Percentiles rank a stretch among this genome's conserved stretches.
These are phyloP conservation scores for Caenorhabditis doughertyi DNA, from an alignment of 2,888 invertebrate genomes.

Conservation along the genomic window DNA sequence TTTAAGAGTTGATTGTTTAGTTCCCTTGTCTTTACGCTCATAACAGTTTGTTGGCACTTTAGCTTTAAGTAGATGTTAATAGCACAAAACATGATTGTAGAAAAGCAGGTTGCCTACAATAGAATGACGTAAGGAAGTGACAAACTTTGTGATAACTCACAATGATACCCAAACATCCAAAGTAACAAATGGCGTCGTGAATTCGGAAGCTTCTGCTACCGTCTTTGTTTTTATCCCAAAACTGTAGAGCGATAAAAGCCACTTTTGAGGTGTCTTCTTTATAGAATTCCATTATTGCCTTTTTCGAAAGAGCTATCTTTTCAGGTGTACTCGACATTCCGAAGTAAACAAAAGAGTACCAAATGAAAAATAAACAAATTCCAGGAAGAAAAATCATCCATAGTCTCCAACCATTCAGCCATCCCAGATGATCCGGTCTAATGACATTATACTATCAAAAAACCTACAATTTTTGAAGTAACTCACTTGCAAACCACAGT, in stretches of 20 bases:
- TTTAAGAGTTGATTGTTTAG: conserved; percentile 1
- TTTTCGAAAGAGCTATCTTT: neutral
- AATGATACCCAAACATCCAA: neutral
- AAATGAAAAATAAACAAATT: neutral
- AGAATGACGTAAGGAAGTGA: too few relatives aligned
- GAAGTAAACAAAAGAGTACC: conserved; percentile 9
- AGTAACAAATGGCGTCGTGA: neutral
- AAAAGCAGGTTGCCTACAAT: neutral
- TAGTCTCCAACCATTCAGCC: conserved; percentile 3
- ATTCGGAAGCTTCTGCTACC: neutral
- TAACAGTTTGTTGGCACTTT: neutral
- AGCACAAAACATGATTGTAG: conserved; percentile 12
- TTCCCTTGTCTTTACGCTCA: conserved; percentile 13
- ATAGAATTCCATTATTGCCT: neutral
- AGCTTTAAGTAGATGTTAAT: neutral
- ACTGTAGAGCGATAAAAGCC: neutral
- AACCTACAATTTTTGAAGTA: too few relatives aligned
- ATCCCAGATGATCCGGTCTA: neutral
- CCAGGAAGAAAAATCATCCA: neutral
- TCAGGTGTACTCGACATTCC: neutral
- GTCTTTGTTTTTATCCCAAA: neutral
- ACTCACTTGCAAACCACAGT: conserved; percentile 20
- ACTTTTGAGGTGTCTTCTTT: neutral
- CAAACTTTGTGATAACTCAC: neutral
- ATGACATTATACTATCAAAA: neutral